Base-by-base conservation (phyloP, 2,888 invertebrate genomes). In the Argyresthia albistria region DNA sequence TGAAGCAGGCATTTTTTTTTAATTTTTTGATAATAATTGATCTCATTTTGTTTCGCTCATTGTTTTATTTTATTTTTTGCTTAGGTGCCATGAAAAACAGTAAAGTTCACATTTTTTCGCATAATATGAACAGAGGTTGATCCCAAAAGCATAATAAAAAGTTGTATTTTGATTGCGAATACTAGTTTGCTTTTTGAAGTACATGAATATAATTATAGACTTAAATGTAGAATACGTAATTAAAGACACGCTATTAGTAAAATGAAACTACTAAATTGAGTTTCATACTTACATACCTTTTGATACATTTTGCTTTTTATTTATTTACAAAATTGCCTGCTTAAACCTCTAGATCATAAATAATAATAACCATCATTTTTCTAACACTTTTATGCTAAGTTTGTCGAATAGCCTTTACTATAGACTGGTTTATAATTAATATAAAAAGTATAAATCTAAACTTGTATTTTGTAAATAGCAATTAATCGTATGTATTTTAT, bases 401-500 rank as follows among this genome's bases (percentile, higher is more conserved):
- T 76, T 80, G 80, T 81, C 79, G 70, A 73, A 83, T 86, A 87
- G 87, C 87, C 87, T 87, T 84, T 86, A 81, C 77, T 82, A 87
- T 87, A 86, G 87, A 87, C 87, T 87, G 87, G 84, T 77, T 79
- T 81, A 80, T 80, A 80, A 79, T 81, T 83, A 79, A 78, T 46
- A 54, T 52, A 56, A 54, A 46, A 39, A 79, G 70, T 75, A 76
- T 80, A 81, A 82, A 80, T 71, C 80, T 79, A 84, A 83, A 86
- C 81, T 81, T 70, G 84, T 84, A 87, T 83, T 80, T 80, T 86
- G 87, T 87, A 86, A 80, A 87, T 87, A 87, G 82, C 79, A 81
- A 83, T 74, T 86, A 86, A 84, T 82, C 80, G 73, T 84, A 86
- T 87, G 86, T 87, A 86, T 86, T 86, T 84, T 86, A 83, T 84